A percentile compares a stretch with the other conserved stretches of the same genome.
Evolutionary conservation across 2,113 vertebrate genomes (phyloP).

Genomic region (Herpailurus yagouaroundi): DNA sequence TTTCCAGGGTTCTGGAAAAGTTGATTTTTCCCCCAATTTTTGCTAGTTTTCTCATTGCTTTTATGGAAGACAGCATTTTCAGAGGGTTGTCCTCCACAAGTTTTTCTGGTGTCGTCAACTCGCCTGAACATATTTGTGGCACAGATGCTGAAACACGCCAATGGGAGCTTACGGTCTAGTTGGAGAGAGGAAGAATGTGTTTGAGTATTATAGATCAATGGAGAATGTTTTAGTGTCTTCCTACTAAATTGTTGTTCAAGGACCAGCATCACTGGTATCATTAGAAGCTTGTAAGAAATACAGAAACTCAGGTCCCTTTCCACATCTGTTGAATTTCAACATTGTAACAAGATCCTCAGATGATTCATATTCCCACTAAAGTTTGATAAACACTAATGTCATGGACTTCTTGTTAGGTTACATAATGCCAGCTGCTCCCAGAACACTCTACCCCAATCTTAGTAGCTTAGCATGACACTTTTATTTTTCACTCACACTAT

Average conservation of each 20-base stretch:
- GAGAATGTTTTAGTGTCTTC: neutral
- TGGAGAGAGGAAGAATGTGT: neutral
- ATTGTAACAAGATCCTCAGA: neutral
- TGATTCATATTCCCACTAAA: neutral
- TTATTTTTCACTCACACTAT: neutral
- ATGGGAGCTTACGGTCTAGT: neutral
- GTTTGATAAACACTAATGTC: neutral
- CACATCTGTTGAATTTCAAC: neutral
- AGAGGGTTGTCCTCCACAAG: neutral
- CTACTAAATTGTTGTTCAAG: neutral
- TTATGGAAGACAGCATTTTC: neutral
- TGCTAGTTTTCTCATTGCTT: neutral
- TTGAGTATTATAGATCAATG: neutral
- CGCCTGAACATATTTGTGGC: neutral
- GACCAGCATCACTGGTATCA: neutral
- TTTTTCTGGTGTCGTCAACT: neutral
- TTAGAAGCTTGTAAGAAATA: neutral
- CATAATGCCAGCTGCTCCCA: too few relatives aligned
- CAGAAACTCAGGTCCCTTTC: neutral
- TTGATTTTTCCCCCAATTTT: neutral
- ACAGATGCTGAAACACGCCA: neutral
- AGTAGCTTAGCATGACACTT: neutral
- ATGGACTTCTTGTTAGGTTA: neutral
- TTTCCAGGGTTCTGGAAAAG: neutral
- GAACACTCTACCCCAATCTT: neutral